Evolutionary conservation across 2,888 invertebrate genomes (phyloP).

Genomic region (Scrobipalpa atriplicella): DNA sequence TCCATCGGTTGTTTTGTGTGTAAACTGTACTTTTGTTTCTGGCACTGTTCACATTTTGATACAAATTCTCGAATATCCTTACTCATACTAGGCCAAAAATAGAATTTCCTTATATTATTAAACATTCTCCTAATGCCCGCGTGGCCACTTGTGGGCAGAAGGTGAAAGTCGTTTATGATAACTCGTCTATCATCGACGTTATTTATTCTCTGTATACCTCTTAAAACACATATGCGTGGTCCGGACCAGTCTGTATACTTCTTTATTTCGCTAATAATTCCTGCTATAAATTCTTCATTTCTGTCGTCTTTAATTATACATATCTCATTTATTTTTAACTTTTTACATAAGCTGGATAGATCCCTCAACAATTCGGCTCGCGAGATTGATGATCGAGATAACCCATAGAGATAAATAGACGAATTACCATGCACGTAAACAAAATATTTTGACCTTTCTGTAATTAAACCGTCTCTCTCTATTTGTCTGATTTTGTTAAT

Average conservation of each 20-base stretch:
- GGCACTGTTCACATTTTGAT: too few relatives aligned
- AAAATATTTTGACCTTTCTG: too few relatives aligned
- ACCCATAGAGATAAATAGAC: not conserved
- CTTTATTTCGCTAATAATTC: constrained; percentile 2
- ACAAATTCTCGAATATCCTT: too few relatives aligned
- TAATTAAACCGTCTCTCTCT: too few relatives aligned
- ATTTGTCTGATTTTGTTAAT: too few relatives aligned
- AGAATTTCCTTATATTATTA: too few relatives aligned
- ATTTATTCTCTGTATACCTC: not conserved
- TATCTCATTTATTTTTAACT: not conserved
- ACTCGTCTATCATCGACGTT: too few relatives aligned
- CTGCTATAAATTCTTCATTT: constrained; percentile 10
- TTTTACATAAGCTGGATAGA: not conserved
- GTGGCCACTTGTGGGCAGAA: constrained; percentile 19
- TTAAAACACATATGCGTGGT: constrained; percentile 18
- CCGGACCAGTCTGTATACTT: constrained; percentile 7
- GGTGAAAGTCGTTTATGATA: constrained; percentile 15
- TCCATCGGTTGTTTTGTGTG: too few relatives aligned
- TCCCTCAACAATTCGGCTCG: constrained; percentile 14
- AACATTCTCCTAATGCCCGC: too few relatives aligned
- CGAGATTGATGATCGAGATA: constrained; percentile 4
- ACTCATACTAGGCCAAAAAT: too few relatives aligned
- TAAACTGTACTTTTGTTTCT: too few relatives aligned
- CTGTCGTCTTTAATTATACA: constrained; percentile 1
- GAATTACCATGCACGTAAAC: not conserved